Conservation (phyloP, 1,140 invertebrate species). For the Nasonia giraulti region DNA sequence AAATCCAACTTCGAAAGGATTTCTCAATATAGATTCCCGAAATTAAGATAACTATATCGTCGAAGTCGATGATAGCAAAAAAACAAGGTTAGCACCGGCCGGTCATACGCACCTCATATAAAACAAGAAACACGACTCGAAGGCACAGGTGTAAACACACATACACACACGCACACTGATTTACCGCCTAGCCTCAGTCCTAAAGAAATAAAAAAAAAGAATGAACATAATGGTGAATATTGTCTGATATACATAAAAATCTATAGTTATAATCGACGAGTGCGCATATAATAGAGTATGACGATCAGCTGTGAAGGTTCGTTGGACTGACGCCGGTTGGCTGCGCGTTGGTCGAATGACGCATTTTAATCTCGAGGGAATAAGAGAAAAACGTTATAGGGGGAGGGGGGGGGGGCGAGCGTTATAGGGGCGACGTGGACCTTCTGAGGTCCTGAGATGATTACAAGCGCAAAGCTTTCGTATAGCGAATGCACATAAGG, state of each 20-base stretch:
- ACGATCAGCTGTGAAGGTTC: slow-evolving; percentile 60
- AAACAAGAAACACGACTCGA: not conserved
- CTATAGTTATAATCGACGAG: slow-evolving; percentile 39
- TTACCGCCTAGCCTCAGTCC: slow-evolving; percentile 69
- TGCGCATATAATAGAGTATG: slow-evolving; percentile 29
- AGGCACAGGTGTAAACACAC: not conserved
- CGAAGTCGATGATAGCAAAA: not conserved
- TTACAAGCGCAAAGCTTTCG: no score
- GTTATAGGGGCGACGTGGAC: not conserved
- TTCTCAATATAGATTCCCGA: no score
- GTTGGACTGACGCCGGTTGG: slow-evolving; percentile 68
- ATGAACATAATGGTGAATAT: slow-evolving; percentile 57
- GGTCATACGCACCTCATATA: slow-evolving; percentile 66
- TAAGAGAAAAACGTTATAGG: slow-evolving; percentile 58
- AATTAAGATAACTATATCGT: not conserved
- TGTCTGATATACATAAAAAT: slow-evolving; percentile 54
- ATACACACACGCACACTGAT: slow-evolving; percentile 61
- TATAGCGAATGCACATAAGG: not conserved
- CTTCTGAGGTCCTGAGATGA: no score
- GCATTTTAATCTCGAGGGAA: slow-evolving; percentile 60
- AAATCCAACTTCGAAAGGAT: no score
- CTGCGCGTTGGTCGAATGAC: slow-evolving; percentile 70
- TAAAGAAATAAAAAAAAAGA: slow-evolving; percentile 61
- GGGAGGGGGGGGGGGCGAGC: no score
- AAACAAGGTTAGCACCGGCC: slow-evolving; percentile 68